Percentiles rank a stretch among this genome's conserved stretches.
These are phyloP conservation scores for Falco novaeseelandiae DNA, from an alignment of 2,797 vertebrate species.

Conservation along the genomic window DNA sequence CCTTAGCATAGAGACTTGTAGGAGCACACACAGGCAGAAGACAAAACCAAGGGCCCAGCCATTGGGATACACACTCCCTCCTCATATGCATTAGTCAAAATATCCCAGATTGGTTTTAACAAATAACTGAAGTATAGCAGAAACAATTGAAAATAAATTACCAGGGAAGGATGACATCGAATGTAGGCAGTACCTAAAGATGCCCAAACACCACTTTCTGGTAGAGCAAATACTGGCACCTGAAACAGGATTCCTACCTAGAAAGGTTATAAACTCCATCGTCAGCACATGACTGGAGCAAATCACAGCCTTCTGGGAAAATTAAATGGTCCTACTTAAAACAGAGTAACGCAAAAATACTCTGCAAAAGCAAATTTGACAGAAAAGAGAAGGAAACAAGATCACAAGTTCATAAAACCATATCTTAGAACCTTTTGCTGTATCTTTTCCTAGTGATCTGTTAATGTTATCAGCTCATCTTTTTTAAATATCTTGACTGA, in stretches of 20 bases:
- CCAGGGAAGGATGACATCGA: background rate
- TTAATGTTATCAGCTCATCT: background rate
- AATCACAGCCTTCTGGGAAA: background rate
- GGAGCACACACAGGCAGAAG: background rate
- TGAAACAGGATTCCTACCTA: background rate
- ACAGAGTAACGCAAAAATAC: background rate
- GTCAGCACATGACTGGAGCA: fast-evolving
- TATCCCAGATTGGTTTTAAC: background rate
- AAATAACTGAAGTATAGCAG: background rate
- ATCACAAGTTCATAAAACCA: background rate
- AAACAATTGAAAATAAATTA: background rate
- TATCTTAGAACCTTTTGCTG: background rate
- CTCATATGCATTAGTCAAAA: background rate
- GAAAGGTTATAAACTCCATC: background rate
- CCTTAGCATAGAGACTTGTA: background rate
- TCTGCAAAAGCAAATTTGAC: background rate
- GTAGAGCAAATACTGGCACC: background rate
- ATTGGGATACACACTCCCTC: fast-evolving
- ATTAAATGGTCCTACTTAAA: background rate
- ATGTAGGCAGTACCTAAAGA: background rate
- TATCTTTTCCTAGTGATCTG: background rate
- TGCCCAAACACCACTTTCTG: fast-evolving
- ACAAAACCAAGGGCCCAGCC: background rate
- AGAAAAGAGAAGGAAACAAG: background rate
- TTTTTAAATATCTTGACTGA: background rate